Evolutionary conservation across 2,888 invertebrate genomes (phyloP).

Genomic region (Dynastes maya): DNA sequence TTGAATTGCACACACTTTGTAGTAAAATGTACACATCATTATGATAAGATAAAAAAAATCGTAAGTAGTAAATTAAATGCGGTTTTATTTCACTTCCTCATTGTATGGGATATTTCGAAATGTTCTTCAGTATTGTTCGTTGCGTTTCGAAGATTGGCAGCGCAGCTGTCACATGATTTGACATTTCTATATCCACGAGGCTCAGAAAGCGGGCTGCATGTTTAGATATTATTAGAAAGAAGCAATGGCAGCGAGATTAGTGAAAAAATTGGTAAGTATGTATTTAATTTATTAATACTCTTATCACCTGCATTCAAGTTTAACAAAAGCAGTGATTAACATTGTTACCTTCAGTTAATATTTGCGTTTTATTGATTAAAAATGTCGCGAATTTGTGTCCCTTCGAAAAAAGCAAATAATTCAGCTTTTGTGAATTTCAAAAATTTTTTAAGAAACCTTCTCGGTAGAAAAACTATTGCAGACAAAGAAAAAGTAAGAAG

Average conservation of each 20-base stretch:
- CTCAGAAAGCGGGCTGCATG: slow-evolving; percentile 20
- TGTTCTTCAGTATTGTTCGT: slow-evolving; percentile 31
- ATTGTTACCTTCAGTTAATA: slow-evolving; percentile 23
- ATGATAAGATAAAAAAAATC: slow-evolving; percentile 47
- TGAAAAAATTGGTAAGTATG: slow-evolving; percentile 58
- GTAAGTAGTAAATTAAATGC: slow-evolving; percentile 1
- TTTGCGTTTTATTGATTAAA: slow-evolving; percentile 20
- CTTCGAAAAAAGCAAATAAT: slow-evolving; percentile 17
- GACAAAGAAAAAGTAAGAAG: slow-evolving; percentile 13
- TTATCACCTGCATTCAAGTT: slow-evolving; percentile 28
- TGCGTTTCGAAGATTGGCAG: slow-evolving; percentile 49
- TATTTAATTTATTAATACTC: slow-evolving; percentile 30
- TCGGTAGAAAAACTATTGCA: neutral
- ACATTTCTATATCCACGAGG: slow-evolving; percentile 47
- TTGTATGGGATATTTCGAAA: neutral
- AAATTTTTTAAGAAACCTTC: neutral
- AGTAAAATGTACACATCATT: neutral
- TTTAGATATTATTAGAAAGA: slow-evolving; percentile 37
- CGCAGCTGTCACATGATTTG: slow-evolving; percentile 50
- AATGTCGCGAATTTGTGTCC: slow-evolving; percentile 30
- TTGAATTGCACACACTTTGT: neutral
- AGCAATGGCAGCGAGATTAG: slow-evolving; percentile 58
- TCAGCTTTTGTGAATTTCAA: slow-evolving; percentile 29
- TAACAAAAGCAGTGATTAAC: slow-evolving; percentile 21
- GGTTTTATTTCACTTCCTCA: slow-evolving; percentile 4